Conservation (phyloP, 1,140 invertebrate species). For the Augochlora pura region DNA sequence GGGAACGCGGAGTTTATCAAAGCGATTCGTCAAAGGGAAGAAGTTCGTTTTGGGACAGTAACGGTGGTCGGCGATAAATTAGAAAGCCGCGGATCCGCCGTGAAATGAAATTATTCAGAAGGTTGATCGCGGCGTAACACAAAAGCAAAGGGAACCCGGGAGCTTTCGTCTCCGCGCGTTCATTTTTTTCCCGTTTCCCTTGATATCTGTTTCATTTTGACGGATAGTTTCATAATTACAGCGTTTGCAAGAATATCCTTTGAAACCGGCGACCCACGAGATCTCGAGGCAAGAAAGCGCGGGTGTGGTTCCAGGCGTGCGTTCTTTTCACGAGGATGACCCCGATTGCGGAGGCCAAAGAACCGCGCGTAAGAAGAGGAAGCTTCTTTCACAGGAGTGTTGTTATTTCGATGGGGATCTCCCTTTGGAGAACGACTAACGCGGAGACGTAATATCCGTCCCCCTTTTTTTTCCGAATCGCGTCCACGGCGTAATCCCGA, state of each 20-base stretch:
- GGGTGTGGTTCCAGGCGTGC: not conserved
- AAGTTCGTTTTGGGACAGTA: too few species aligned
- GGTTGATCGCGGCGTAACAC: not conserved
- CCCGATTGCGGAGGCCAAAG: not conserved
- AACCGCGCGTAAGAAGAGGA: not conserved
- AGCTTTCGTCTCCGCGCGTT: not conserved
- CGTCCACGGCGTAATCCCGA: too few species aligned
- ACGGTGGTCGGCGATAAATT: not conserved
- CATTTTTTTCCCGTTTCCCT: not conserved
- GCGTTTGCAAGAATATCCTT: not conserved
- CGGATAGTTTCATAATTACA: conserved; percentile 3
- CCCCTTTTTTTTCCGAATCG: not conserved
- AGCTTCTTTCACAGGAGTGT: not conserved
- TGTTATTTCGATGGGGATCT: not conserved
- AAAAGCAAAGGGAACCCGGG: not conserved
- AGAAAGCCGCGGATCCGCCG: not conserved
- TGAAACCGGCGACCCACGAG: not conserved
- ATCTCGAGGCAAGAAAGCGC: not conserved
- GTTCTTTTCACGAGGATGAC: not conserved
- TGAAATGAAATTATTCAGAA: not conserved
- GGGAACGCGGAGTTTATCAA: too few species aligned
- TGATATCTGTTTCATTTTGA: not conserved
- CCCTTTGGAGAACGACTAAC: not conserved
- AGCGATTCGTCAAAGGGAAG: too few species aligned
- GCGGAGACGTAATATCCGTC: not conserved